Percentiles rank a stretch among this genome's conserved stretches.
Conservation (phyloP, 2,797 vertebrate species). For the Coracias cyanogaster region DNA sequence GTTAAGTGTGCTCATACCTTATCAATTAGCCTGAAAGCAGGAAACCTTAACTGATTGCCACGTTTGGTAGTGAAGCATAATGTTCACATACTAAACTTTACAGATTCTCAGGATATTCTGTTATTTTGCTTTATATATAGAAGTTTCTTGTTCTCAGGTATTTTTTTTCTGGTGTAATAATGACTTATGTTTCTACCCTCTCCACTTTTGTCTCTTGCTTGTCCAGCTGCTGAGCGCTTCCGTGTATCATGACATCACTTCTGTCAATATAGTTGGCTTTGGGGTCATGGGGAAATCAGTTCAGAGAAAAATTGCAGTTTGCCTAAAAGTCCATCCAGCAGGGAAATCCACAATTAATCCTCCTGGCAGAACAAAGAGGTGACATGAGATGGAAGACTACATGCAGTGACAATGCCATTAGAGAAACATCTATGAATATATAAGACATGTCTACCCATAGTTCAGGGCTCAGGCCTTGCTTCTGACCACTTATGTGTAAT, state of each 20-base stretch:
- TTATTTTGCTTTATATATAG: not conserved
- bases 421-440: not conserved
- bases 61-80: not conserved
- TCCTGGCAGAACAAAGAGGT: not conserved
- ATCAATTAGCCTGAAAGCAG: not conserved
- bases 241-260: not conserved
- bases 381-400: not conserved
- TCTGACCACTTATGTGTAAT: not conserved
- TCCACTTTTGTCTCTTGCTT: not conserved
- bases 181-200: not conserved
- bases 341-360: not conserved
- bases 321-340: not conserved
- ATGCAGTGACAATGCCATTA: not conserved
- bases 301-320: not conserved
- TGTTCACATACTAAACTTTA: not conserved
- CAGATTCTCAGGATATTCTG: not conserved
- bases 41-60: not conserved
- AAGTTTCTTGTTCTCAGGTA: not conserved
- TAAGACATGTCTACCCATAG: accelerated
- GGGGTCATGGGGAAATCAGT: not conserved
- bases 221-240: not conserved
- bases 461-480: not conserved
- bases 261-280: not conserved
- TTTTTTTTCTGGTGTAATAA: not conserved
- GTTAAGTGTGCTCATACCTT: not conserved